Evolutionary conservation across 2,888 invertebrate species (phyloP).

Genomic region (Geophilus truncorum): DNA sequence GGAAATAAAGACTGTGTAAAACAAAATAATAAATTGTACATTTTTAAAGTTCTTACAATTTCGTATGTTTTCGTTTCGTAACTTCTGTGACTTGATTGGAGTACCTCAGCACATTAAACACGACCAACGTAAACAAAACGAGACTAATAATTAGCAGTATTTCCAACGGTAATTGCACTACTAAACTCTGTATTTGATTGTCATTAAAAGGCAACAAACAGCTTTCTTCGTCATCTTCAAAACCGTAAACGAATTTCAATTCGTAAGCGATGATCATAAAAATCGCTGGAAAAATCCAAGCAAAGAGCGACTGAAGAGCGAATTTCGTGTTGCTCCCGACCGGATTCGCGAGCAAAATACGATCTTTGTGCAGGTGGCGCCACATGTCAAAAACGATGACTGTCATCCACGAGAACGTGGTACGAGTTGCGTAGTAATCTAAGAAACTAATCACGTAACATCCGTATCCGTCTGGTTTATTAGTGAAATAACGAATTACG

Average conservation of each 20-base stretch:
- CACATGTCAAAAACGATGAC: neutral
- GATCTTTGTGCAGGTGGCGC: conserved; percentile 23
- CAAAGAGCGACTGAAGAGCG: neutral
- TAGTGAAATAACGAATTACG: neutral
- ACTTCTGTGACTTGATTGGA: neutral
- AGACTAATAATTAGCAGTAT: neutral
- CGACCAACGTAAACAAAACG: neutral
- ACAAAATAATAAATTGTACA: neutral
- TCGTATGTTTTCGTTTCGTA: neutral
- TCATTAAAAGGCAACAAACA: neutral
- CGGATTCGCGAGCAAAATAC: neutral
- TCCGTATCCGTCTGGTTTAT: neutral
- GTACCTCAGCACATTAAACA: neutral
- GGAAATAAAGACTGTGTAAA: neutral
- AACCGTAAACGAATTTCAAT: no score
- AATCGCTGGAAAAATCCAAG: neutral
- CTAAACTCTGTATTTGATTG: neutral
- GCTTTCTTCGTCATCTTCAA: neutral
- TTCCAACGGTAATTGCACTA: neutral
- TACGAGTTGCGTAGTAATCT: neutral
- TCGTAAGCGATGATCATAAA: neutral
- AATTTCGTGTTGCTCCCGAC: neutral
- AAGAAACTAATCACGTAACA: neutral
- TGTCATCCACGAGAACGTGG: neutral
- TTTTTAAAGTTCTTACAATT: neutral